Percentiles rank a stretch among this genome's conserved stretches.
These are phyloP conservation scores for Ictalurus furcatus DNA, from an alignment of 2,113 vertebrate species.

Conservation along the genomic window DNA sequence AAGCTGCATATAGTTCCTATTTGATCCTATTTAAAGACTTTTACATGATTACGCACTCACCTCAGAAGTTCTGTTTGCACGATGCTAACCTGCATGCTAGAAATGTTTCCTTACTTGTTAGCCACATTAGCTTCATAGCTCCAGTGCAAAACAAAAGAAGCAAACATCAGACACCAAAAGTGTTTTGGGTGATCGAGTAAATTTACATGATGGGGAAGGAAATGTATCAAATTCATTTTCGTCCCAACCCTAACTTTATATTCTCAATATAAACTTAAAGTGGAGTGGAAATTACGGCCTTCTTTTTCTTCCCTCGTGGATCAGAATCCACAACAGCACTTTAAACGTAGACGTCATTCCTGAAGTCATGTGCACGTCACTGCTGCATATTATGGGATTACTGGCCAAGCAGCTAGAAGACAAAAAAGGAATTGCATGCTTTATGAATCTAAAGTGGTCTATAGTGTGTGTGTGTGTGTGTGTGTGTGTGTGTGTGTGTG, in stretches of 20 bases:
- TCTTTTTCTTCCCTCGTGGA: not conserved
- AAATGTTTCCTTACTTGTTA: too few species aligned
- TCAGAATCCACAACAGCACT: not conserved
- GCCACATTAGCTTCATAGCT: too few species aligned
- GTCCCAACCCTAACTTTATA: not conserved
- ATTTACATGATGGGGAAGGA: not conserved
- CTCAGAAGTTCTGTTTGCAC: too few species aligned
- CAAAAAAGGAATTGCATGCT: not conserved
- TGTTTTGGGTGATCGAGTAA: not conserved
- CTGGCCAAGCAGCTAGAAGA: not conserved
- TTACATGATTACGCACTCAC: too few species aligned
- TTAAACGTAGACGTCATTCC: not conserved
- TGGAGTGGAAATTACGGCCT: not conserved
- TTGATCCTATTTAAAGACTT: too few species aligned
- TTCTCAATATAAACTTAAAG: not conserved
- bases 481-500: slow-evolving; percentile 17
- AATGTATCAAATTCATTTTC: not conserved
- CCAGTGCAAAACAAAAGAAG: too few species aligned
- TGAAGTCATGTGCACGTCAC: slow-evolving; percentile 2
- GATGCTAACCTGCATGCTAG: too few species aligned
- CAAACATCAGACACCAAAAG: too few species aligned
- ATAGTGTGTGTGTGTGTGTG: not conserved
- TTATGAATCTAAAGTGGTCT: not conserved
- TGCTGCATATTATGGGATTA: not conserved
- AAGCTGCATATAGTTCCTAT: too few species aligned